These are phyloP conservation scores for Pantala flavescens DNA, from an alignment of 1,140 invertebrate species.

Conservation along the genomic window DNA sequence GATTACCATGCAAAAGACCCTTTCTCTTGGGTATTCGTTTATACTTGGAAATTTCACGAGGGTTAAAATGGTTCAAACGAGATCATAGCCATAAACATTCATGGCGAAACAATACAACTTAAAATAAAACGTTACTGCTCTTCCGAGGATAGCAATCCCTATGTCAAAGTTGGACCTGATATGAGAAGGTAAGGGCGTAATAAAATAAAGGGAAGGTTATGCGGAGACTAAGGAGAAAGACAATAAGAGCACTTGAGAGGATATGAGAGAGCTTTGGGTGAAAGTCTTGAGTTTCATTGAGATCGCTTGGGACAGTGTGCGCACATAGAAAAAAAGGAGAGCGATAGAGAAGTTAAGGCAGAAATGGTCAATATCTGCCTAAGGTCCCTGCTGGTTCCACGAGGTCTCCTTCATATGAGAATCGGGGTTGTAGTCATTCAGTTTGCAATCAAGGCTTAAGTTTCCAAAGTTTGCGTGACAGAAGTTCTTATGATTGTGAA, in stretches of 20 bases:
- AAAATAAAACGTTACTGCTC: too few species aligned
- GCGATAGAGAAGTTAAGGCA: background rate
- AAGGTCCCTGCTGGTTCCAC: background rate
- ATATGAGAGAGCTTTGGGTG: background rate
- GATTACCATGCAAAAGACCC: too few species aligned
- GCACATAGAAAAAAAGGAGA: background rate
- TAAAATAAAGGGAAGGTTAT: background rate
- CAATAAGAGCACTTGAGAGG: background rate
- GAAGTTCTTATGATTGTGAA: background rate
- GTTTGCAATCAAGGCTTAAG: slow-evolving; percentile 1
- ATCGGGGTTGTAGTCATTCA: background rate
- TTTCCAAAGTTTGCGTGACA: background rate
- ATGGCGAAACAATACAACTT: too few species aligned
- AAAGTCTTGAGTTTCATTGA: slow-evolving; percentile 10
- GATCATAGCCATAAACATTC: too few species aligned
- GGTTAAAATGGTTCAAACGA: too few species aligned
- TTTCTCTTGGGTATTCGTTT: too few species aligned
- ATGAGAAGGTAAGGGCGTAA: slow-evolving; percentile 1
- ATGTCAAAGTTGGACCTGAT: background rate
- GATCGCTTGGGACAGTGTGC: background rate
- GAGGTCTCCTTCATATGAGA: background rate
- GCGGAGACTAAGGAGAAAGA: background rate
- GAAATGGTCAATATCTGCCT: background rate
- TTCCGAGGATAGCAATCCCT: too few species aligned
- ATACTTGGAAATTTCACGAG: too few species aligned